Conservation (phyloP, 2,797 vertebrate genomes). For the Sebastes elongatus region DNA sequence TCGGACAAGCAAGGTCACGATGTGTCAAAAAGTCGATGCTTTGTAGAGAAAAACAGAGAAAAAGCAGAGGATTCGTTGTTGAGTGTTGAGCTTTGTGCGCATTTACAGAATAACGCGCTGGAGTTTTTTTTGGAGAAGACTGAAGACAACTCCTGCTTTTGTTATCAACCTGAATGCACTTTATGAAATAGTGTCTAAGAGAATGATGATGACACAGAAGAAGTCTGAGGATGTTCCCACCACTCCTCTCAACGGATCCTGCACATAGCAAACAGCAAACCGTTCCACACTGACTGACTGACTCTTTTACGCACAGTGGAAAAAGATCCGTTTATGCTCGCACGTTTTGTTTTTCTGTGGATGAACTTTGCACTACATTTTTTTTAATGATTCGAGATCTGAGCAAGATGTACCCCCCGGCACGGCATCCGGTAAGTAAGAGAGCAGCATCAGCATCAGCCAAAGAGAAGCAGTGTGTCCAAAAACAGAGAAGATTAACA, state of each 20-base stretch:
- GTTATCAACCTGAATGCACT: slow-evolving; percentile 42
- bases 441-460: not conserved
- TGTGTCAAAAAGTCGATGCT: slow-evolving; percentile 41
- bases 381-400: slow-evolving; percentile 93
- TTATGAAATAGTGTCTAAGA: slow-evolving; percentile 25
- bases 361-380: slow-evolving; percentile 80
- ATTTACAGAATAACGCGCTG: slow-evolving; percentile 21
- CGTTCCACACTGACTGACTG: slow-evolving; percentile 31
- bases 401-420: slow-evolving; percentile 97
- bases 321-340: slow-evolving; percentile 34
- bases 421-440: slow-evolving; percentile 92
- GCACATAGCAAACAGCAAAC: slow-evolving; percentile 8
- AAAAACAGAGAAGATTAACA: slow-evolving; percentile 54
- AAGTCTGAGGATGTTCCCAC: slow-evolving; percentile 54
- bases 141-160: slow-evolving; percentile 27
- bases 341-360: slow-evolving; percentile 50
- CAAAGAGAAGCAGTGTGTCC: slow-evolving; percentile 23
- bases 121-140: slow-evolving; percentile 28
- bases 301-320: slow-evolving; percentile 62
- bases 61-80: slow-evolving; percentile 14
- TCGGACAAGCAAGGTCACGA: slow-evolving; percentile 41
- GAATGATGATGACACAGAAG: slow-evolving; percentile 3
- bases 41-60: slow-evolving; percentile 15
- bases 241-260: slow-evolving; percentile 16
- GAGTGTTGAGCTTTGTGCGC: slow-evolving; percentile 22